phyloP scores from a whole-genome alignment of 2,888 invertebrate species.

The Drosophila maculinotata region DNA sequence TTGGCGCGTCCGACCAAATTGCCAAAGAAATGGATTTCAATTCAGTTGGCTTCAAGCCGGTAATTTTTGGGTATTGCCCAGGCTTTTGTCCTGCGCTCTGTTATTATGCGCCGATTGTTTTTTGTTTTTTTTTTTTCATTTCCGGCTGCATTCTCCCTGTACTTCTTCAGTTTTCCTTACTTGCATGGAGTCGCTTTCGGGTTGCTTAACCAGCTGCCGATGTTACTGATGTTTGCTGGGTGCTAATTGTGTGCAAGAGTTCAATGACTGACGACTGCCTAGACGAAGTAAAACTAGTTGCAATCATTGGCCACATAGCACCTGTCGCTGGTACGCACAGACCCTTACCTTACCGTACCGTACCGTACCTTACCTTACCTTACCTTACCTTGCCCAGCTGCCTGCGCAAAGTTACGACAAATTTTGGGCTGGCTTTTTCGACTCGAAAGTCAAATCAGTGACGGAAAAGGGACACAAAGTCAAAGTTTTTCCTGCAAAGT shows the following conservation, averaged over 20 bases:
- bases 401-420: conserved; percentile 6
- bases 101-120: conserved; percentile 54
- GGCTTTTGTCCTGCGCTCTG: conserved; percentile 39
- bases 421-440: conserved; percentile 1
- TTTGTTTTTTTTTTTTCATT: too few relatives aligned
- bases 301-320: conserved; percentile 57
- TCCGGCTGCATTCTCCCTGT: conserved; percentile 27
- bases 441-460: conserved; percentile 13
- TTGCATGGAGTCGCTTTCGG: conserved; percentile 24
- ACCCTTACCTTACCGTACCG: background rate
- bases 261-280: conserved; percentile 63
- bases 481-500: conserved; percentile 8
- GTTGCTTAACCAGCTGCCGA: conserved; percentile 11
- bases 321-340: conserved; percentile 48
- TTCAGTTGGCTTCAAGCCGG: conserved; percentile 16
- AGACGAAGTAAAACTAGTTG: conserved; percentile 63
- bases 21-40: conserved; percentile 45
- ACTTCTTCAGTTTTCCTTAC: conserved; percentile 10
- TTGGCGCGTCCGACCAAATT: conserved; percentile 56
- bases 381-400: background rate
- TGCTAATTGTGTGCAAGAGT: conserved; percentile 56
- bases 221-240: conserved; percentile 27
- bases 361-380: background rate
- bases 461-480: too few relatives aligned
- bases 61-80: conserved; percentile 35